phyloP scores from a whole-genome alignment of 2,113 vertebrate species.

The Daubentonia madagascariensis region DNA sequence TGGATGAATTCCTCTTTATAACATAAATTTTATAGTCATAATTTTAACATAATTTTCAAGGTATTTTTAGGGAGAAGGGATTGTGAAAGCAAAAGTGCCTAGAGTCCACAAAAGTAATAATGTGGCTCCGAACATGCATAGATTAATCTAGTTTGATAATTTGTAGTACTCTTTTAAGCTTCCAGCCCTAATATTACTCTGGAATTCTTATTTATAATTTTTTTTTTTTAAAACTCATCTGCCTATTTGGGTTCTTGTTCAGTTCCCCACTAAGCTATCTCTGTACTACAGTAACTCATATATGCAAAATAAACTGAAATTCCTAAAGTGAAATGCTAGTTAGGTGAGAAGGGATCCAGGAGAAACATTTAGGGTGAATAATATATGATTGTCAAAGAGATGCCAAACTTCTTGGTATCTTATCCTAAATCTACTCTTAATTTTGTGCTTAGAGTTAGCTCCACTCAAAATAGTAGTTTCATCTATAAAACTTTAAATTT shows the following conservation, averaged over 20 bases:
- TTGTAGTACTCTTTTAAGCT: background rate
- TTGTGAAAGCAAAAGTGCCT: background rate
- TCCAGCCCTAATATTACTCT: background rate
- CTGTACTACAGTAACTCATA: background rate
- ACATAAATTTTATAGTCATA: background rate
- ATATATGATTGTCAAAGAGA: background rate
- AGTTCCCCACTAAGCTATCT: background rate
- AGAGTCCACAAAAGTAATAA: background rate
- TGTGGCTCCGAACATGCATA: background rate
- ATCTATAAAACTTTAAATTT: background rate
- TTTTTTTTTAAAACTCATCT: background rate
- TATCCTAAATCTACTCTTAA: background rate
- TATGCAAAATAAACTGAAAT: background rate
- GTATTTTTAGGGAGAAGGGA: background rate
- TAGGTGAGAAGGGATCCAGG: background rate
- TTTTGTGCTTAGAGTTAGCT: background rate
- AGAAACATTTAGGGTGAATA: background rate
- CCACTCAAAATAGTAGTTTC: background rate
- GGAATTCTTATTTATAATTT: background rate
- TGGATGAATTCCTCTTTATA: background rate
- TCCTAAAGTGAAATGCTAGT: background rate
- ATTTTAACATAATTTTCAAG: background rate
- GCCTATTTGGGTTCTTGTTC: background rate
- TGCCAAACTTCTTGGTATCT: background rate
- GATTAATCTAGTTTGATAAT: background rate